These are phyloP conservation scores for Callorhinus ursinus DNA, from an alignment of 2,113 vertebrate genomes.

Conservation along the genomic window DNA sequence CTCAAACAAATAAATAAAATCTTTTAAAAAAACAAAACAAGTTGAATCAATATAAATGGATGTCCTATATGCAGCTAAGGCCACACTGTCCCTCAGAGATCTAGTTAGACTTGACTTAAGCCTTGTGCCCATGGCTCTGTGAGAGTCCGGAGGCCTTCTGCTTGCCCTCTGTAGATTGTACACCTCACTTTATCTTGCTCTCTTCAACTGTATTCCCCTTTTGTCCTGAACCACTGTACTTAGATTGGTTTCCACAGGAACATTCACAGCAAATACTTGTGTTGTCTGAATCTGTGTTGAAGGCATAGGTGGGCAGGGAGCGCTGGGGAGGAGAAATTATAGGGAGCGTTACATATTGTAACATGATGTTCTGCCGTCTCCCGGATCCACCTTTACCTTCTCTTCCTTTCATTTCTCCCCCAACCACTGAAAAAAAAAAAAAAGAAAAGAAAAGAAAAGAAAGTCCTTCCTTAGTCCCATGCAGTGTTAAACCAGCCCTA, in stretches of 20 bases:
- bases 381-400: background rate
- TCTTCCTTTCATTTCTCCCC: background rate
- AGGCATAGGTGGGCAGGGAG: background rate
- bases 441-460: background rate
- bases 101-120: background rate
- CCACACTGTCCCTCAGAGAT: background rate
- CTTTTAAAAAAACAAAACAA: background rate
- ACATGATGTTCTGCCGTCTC: background rate
- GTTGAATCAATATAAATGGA: background rate
- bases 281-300: background rate
- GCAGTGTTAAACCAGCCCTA: background rate
- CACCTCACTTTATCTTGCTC: background rate
- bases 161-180: background rate
- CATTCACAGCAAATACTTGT: background rate
- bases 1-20: background rate
- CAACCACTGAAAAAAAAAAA: background rate
- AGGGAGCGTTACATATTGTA: background rate
- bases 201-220: background rate
- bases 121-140: background rate
- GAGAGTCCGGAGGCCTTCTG: background rate
- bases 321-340: background rate
- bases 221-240: background rate
- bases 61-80: background rate
- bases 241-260: background rate
- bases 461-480: background rate